Conservation (phyloP, 2,888 invertebrate species). For the Unio delphinus region DNA sequence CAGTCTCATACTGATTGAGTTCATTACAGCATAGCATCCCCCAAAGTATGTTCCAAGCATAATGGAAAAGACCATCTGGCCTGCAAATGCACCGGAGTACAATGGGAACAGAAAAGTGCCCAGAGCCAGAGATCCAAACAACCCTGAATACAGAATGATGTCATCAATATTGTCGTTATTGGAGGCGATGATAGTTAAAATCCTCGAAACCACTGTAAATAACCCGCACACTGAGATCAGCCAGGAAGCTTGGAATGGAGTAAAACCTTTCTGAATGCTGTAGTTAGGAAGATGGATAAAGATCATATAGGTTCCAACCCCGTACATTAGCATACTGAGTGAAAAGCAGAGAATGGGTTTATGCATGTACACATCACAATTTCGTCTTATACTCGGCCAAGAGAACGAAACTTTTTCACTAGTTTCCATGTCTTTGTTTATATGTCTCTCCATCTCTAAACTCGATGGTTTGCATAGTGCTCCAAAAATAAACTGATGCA, state of each 20-base stretch:
- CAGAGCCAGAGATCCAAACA: constrained; percentile 31
- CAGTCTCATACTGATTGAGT: constrained; percentile 31
- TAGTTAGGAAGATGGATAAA: constrained; percentile 40
- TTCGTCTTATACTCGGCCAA: constrained; percentile 16
- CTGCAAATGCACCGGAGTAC: constrained; percentile 26
- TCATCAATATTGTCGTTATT: constrained; percentile 36
- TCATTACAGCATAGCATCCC: constrained; percentile 40
- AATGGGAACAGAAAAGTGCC: constrained; percentile 35
- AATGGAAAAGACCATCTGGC: constrained; percentile 32
- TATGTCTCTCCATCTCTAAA: constrained; percentile 31
- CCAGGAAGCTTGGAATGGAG: constrained; percentile 18
- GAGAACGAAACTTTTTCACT: constrained; percentile 10
- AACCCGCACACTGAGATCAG: constrained; percentile 36
- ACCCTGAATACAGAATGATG: constrained; percentile 32
- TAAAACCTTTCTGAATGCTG: constrained; percentile 20
- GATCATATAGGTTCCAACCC: constrained; percentile 40
- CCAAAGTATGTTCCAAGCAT: constrained; percentile 40
- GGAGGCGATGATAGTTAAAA: constrained; percentile 27
- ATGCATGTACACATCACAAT: constrained; percentile 32
- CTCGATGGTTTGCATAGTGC: constrained; percentile 33
- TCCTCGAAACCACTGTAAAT: constrained; percentile 29
- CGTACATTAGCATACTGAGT: constrained; percentile 29
- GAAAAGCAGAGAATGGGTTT: constrained; percentile 31
- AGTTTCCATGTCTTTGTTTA: constrained; percentile 13
- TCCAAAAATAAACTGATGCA: constrained; percentile 38